These are phyloP conservation scores for Hassar affinis DNA, from an alignment of 2,113 vertebrate species.

Conservation along the genomic window DNA sequence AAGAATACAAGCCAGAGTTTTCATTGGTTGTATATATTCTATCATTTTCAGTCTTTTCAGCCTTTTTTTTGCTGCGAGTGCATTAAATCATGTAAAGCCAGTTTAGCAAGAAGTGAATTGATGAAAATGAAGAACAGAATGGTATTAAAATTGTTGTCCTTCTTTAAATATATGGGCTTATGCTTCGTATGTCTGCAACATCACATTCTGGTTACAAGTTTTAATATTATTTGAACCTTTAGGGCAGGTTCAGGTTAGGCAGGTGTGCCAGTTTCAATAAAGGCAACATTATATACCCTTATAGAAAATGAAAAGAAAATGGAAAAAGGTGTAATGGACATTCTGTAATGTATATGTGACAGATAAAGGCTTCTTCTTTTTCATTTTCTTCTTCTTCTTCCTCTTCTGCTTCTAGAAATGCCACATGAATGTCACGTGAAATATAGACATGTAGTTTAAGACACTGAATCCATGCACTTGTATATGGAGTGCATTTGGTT, in stretches of 20 bases:
- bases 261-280: neutral
- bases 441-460: neutral
- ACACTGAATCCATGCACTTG: neutral
- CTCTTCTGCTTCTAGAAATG: too few relatives aligned
- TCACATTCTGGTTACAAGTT: neutral
- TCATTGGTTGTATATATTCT: neutral
- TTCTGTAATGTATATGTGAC: too few relatives aligned
- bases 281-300: neutral
- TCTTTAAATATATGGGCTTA: neutral
- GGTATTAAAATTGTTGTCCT: neutral
- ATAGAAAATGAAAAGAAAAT: neutral
- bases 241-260: too few relatives aligned
- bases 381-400: too few relatives aligned
- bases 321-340: too few relatives aligned
- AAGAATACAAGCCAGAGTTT: neutral
- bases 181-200: neutral
- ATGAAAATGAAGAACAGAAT: neutral
- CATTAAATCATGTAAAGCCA: neutral
- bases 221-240: neutral
- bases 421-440: neutral
- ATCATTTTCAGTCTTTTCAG: neutral
- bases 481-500: neutral
- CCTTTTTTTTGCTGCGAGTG: neutral
- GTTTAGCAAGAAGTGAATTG: neutral
- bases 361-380: too few relatives aligned